A percentile compares a stretch with the other conserved stretches of the same genome.
phyloP scores from a whole-genome alignment of 2,888 invertebrate species.

The Ctenicera cuprea region DNA sequence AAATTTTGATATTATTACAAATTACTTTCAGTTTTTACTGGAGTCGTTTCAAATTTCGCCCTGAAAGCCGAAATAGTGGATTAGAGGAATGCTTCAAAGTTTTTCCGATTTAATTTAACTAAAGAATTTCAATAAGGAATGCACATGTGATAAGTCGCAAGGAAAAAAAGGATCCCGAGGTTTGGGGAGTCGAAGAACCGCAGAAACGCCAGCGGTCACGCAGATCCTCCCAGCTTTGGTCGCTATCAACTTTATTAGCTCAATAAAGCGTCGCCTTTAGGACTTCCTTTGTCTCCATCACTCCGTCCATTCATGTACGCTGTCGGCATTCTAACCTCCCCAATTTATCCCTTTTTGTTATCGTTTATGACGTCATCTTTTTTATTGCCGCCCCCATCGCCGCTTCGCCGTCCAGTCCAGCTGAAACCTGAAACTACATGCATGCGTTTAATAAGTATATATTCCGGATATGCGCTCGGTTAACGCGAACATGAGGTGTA shows the following conservation, averaged over 20 bases:
- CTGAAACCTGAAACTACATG: constrained; percentile 1
- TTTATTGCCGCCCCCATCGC: constrained; percentile 14
- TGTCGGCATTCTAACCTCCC: constrained; percentile 45
- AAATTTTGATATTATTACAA: too few relatives aligned
- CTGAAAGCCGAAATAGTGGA: too few relatives aligned
- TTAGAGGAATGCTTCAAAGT: too few relatives aligned
- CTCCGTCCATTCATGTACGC: constrained; percentile 42
- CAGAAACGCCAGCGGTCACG: constrained; percentile 41
- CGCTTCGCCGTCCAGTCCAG: background rate
- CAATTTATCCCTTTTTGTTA: constrained; percentile 47
- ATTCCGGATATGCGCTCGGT: constrained; percentile 2
- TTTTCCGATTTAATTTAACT: too few relatives aligned
- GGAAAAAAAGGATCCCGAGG: background rate
- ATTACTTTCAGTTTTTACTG: too few relatives aligned
- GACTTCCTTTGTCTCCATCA: constrained; percentile 50
- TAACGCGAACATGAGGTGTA: background rate
- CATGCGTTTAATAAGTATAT: background rate
- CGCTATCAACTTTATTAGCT: constrained; percentile 56
- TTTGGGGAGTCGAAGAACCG: background rate
- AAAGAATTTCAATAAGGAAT: background rate
- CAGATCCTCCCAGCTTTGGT: constrained; percentile 38
- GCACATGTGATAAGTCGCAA: background rate
- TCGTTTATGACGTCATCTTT: constrained; percentile 42
- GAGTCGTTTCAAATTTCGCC: too few relatives aligned
- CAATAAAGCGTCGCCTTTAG: constrained; percentile 56